A percentile compares a stretch with the other conserved stretches of the same genome.
These are phyloP conservation scores for Lasioglossum lativentre DNA, from an alignment of 2,888 invertebrate genomes.

Conservation along the genomic window DNA sequence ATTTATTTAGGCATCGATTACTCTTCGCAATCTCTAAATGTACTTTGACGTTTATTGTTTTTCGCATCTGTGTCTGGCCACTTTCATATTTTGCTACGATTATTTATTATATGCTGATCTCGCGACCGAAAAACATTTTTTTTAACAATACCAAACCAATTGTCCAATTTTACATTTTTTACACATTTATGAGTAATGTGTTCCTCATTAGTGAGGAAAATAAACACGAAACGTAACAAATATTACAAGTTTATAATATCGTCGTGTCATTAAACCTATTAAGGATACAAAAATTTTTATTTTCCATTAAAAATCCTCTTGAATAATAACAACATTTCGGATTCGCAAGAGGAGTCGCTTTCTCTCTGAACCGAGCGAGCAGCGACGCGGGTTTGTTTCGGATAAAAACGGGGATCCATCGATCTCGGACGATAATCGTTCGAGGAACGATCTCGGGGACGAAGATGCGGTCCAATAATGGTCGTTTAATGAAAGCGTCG, in stretches of 20 bases:
- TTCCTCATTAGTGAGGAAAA: too few species aligned
- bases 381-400: not conserved
- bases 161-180: too few species aligned
- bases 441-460: not conserved
- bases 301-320: not conserved
- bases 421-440: not conserved
- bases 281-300: not conserved
- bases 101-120: too few species aligned
- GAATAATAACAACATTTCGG: not conserved
- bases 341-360: not conserved
- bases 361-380: not conserved
- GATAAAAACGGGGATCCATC: not conserved
- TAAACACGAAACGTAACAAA: not conserved
- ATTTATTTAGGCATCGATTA: not conserved
- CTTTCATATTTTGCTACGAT: too few species aligned
- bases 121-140: not conserved
- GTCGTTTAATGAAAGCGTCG: slow-evolving; percentile 51
- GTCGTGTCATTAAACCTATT: not conserved
- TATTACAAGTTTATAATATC: not conserved
- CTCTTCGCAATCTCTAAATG: not conserved
- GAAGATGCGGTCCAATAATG: slow-evolving; percentile 30
- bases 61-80: too few species aligned
- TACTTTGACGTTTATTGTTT: not conserved
- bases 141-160: too few species aligned
- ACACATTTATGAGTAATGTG: too few species aligned